A percentile compares a stretch with the other conserved stretches of the same genome.
These are phyloP conservation scores for Nerophis lumbriciformis DNA, from an alignment of 2,113 vertebrate species.

Conservation along the genomic window DNA sequence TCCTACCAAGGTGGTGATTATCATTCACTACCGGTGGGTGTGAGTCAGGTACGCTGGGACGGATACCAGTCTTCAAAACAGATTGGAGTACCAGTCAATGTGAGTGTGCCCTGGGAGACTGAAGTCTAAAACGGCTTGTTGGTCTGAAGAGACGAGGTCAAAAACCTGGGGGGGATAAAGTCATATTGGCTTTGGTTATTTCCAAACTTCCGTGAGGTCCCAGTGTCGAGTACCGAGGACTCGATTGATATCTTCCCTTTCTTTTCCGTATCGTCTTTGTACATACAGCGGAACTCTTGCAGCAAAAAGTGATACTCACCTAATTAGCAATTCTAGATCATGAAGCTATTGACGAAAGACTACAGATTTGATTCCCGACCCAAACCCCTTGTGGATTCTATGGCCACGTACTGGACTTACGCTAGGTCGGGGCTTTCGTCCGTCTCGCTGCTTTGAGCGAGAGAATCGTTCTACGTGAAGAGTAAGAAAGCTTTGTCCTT, in stretches of 20 bases:
- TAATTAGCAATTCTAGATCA: slow-evolving; percentile 54
- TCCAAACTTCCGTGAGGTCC: slow-evolving; percentile 1
- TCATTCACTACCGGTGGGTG: too few relatives aligned
- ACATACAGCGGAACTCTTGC: slow-evolving; percentile 80
- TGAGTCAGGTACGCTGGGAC: too few relatives aligned
- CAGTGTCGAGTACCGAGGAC: slow-evolving; percentile 18
- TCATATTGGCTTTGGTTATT: neutral
- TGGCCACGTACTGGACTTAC: slow-evolving; percentile 50
- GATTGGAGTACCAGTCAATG: too few relatives aligned
- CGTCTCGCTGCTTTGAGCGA: slow-evolving; percentile 60
- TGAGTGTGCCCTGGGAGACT: too few relatives aligned
- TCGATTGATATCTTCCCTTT: slow-evolving; percentile 45
- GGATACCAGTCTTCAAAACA: too few relatives aligned
- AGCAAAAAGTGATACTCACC: slow-evolving; percentile 69
- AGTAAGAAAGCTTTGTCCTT: slow-evolving; percentile 74
- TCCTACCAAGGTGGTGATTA: too few relatives aligned
- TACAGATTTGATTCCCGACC: slow-evolving; percentile 38
- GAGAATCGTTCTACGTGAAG: slow-evolving; percentile 67
- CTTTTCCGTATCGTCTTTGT: slow-evolving; percentile 75
- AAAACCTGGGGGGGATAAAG: neutral
- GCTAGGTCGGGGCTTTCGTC: slow-evolving; percentile 67
- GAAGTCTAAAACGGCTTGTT: neutral
- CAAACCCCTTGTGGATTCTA: slow-evolving; percentile 73
- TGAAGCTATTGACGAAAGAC: slow-evolving; percentile 50
- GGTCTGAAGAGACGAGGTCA: neutral